Conservation (phyloP, 2,113 vertebrate genomes). For the Euleptes europaea region DNA sequence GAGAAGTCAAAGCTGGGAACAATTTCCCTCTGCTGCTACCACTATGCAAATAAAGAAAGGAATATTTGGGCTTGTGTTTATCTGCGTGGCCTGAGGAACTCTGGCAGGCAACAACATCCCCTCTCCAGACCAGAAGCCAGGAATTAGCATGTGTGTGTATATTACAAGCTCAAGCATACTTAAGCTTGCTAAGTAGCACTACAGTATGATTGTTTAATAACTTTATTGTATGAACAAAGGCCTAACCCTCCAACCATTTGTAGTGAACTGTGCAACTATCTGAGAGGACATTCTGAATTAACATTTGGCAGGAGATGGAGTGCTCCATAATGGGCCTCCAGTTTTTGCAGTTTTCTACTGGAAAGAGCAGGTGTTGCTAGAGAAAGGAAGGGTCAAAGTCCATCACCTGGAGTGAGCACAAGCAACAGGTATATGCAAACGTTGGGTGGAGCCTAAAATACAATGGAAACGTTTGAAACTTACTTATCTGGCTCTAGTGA, state of each 20-base stretch:
- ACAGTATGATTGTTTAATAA: not conserved
- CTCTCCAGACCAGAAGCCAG: not conserved
- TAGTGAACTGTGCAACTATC: not conserved
- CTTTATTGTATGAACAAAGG: not conserved
- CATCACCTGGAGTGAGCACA: no score
- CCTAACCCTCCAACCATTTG: not conserved
- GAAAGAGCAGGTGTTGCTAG: not conserved
- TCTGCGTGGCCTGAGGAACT: not conserved
- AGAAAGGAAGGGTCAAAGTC: not conserved
- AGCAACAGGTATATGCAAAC: not conserved
- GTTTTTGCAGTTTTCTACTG: not conserved
- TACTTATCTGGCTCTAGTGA: conserved; percentile 65
- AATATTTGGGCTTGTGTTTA: not conserved
- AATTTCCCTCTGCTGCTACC: not conserved
- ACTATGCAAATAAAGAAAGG: not conserved
- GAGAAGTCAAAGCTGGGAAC: not conserved
- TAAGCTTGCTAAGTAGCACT: not conserved
- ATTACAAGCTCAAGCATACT: not conserved
- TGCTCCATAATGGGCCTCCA: not conserved
- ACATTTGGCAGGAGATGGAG: not conserved
- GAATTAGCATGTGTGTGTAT: not conserved
- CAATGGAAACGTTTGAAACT: accelerated
- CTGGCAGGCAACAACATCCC: not conserved
- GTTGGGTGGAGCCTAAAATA: not conserved
- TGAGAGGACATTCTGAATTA: not conserved